A percentile compares a stretch with the other conserved stretches of the same genome.
Conservation (phyloP, 2,797 vertebrate genomes). For the Urosaurus nigricauda region DNA sequence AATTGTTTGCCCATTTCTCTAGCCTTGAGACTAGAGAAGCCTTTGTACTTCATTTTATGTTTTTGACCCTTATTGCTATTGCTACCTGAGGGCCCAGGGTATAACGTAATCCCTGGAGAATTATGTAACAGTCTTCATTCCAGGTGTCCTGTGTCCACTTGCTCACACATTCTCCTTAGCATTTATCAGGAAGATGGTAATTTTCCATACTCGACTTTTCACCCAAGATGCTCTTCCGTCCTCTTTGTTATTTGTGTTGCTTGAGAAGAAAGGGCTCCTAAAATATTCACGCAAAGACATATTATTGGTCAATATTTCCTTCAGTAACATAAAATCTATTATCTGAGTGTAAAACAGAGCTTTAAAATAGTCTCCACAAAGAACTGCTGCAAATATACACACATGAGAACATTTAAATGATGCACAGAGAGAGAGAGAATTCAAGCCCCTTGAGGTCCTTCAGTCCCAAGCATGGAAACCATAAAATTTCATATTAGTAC, state of each 20-base stretch:
- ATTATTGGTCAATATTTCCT: constrained; percentile 39
- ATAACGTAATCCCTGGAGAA: not conserved
- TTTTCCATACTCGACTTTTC: constrained; percentile 37
- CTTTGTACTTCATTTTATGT: constrained; percentile 14
- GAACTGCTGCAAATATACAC: not conserved
- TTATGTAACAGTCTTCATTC: constrained; percentile 4
- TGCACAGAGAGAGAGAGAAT: too few species aligned
- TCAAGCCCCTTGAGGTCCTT: not conserved
- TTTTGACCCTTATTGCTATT: not conserved
- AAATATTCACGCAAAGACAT: constrained; percentile 17
- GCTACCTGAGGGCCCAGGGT: not conserved
- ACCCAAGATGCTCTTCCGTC: constrained; percentile 15
- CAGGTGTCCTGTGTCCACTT: not conserved
- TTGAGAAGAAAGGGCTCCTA: not conserved
- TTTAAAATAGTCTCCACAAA: constrained; percentile 47
- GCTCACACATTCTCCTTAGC: not conserved
- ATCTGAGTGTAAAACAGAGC: constrained; percentile 41
- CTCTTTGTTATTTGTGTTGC: constrained; percentile 35
- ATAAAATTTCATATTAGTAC: not conserved
- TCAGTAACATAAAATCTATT: constrained; percentile 32
- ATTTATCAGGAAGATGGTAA: constrained; percentile 16
- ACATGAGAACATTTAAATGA: not conserved
- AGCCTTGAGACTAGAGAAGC: not conserved
- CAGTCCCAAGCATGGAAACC: not conserved
- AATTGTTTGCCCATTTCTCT: accelerated